These are phyloP conservation scores for Apomyelois bistriatella DNA, from an alignment of 2,888 invertebrate species.

Conservation along the genomic window DNA sequence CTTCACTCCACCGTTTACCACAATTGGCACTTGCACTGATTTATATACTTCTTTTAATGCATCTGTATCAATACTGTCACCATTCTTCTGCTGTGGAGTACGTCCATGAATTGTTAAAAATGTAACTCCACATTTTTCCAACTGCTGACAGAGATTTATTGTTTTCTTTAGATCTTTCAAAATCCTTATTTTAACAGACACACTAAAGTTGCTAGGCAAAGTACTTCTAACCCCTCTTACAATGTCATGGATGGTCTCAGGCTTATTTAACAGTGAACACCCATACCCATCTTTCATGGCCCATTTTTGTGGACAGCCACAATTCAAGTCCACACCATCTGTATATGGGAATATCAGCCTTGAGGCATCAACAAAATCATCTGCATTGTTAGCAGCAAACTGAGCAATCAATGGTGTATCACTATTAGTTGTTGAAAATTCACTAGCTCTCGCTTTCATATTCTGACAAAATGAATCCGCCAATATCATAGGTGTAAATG, in stretches of 20 bases:
- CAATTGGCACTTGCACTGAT: slow-evolving; percentile 87
- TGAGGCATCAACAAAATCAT: slow-evolving; percentile 92
- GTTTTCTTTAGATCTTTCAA: slow-evolving; percentile 84
- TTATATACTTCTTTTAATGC: slow-evolving; percentile 86
- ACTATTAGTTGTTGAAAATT: slow-evolving; percentile 86
- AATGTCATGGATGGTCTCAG: slow-evolving; percentile 90
- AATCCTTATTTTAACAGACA: slow-evolving; percentile 96
- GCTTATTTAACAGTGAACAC: slow-evolving; percentile 88
- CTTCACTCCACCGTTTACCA: slow-evolving; percentile 96
- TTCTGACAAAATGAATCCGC: slow-evolving; percentile 96
- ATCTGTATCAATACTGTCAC: slow-evolving; percentile 84
- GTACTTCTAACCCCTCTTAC: slow-evolving; percentile 87
- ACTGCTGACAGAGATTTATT: slow-evolving; percentile 87
- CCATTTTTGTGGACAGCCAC: slow-evolving; percentile 98
- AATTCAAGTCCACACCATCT: slow-evolving; percentile 97
- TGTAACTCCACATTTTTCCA: slow-evolving; percentile 92
- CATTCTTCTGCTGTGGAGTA: slow-evolving; percentile 89
- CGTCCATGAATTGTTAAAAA: slow-evolving; percentile 96
- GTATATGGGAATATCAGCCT: slow-evolving; percentile 90
- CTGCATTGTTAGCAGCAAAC: slow-evolving; percentile 93
- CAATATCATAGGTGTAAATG: slow-evolving; percentile 98
- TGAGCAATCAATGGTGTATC: slow-evolving; percentile 95
- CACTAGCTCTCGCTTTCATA: slow-evolving; percentile 89
- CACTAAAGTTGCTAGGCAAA: slow-evolving; percentile 86
- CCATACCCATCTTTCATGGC: slow-evolving; percentile 95